Percentiles rank a stretch among this genome's conserved stretches.
phyloP scores from a whole-genome alignment of 1,140 invertebrate genomes.

The Globodera rostochiensis region DNA sequence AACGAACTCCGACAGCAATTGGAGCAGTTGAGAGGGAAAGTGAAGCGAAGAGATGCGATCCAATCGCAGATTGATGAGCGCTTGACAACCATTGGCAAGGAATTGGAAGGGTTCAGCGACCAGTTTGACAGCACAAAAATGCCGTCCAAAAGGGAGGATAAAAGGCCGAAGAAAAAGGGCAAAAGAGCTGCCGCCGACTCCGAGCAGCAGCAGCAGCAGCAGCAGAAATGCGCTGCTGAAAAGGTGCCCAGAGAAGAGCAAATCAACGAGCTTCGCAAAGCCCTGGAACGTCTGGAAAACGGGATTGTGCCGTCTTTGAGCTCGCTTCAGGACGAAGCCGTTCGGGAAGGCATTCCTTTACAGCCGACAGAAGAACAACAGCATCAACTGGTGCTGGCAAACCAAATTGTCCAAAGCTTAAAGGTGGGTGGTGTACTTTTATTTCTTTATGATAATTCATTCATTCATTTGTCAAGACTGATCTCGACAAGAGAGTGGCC shows the following conservation, averaged over 20 bases:
- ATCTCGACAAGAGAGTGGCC: constrained; percentile 7
- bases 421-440: not conserved
- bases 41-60: not conserved
- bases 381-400: not conserved
- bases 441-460: too few relatives aligned
- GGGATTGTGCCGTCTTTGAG: not conserved
- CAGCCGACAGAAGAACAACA: not conserved
- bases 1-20: not conserved
- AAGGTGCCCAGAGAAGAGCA: constrained; percentile 11
- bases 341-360: constrained; percentile 6
- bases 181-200: too few relatives aligned
- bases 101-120: constrained; percentile 2
- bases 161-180: constrained; percentile 5
- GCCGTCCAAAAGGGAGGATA: constrained; percentile 6
- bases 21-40: constrained; percentile 1
- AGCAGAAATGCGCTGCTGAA: not conserved
- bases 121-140: not conserved
- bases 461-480: not conserved
- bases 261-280: constrained; percentile 4
- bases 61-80: not conserved
- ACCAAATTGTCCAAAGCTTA: constrained; percentile 10
- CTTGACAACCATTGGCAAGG: constrained; percentile 17
- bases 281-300: constrained; percentile 9
- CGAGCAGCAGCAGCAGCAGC: not conserved
- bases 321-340: constrained; percentile 6